These are phyloP conservation scores for Thymelicus acteon DNA, from an alignment of 2,888 invertebrate species.

Conservation along the genomic window DNA sequence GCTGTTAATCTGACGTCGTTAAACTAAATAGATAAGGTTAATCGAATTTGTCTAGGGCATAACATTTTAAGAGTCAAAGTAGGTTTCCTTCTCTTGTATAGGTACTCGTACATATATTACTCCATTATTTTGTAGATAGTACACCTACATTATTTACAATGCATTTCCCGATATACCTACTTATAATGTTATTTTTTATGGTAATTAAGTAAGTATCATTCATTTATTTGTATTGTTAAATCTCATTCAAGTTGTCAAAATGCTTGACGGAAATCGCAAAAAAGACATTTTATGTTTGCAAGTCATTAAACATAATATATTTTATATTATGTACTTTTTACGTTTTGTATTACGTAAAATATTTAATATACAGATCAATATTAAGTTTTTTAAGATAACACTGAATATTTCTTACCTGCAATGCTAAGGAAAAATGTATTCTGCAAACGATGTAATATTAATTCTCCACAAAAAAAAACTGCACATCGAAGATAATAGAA, in stretches of 20 bases:
- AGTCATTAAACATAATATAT: too few relatives aligned
- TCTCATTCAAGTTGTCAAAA: background rate
- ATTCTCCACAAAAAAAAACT: slow-evolving; percentile 23
- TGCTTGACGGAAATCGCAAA: background rate
- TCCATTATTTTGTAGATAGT: too few relatives aligned
- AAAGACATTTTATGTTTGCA: background rate
- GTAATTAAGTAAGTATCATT: too few relatives aligned
- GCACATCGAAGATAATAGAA: background rate
- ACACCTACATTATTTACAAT: too few relatives aligned
- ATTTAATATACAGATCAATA: background rate
- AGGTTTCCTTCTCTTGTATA: too few relatives aligned
- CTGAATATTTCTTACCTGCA: slow-evolving; percentile 9
- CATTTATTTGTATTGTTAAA: too few relatives aligned
- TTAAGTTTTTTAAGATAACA: background rate
- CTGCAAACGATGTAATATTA: slow-evolving; percentile 16
- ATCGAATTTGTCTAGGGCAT: background rate
- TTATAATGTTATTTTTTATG: too few relatives aligned
- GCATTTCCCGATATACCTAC: too few relatives aligned
- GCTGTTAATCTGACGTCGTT: background rate
- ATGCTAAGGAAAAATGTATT: background rate
- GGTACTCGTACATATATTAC: too few relatives aligned
- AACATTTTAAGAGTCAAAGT: too few relatives aligned
- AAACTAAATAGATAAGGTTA: background rate
- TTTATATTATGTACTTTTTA: too few relatives aligned
- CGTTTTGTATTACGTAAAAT: too few relatives aligned